These are phyloP conservation scores for Sesia apiformis DNA, from an alignment of 2,888 invertebrate species.

Conservation along the genomic window DNA sequence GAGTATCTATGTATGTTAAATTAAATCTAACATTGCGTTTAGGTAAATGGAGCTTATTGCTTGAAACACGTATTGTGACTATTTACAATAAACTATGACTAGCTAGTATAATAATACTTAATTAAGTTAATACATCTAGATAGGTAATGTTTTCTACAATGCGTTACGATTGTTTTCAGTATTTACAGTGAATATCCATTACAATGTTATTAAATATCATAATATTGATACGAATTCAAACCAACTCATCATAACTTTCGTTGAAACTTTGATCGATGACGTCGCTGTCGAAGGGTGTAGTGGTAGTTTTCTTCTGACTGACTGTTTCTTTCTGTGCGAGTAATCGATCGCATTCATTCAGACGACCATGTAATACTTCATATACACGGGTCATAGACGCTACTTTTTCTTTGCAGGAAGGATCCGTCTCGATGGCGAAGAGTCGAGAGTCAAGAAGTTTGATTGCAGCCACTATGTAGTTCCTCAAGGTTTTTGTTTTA, in stretches of 20 bases:
- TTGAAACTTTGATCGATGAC: conserved; percentile 53
- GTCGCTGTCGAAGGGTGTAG: conserved; percentile 41
- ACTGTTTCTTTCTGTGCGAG: conserved; percentile 46
- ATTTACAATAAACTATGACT: conserved; percentile 19
- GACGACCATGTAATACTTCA: conserved; percentile 53
- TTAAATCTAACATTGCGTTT: not conserved
- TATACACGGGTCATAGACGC: conserved; percentile 67
- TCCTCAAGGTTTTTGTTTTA: conserved; percentile 64
- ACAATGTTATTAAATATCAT: not conserved
- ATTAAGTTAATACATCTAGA: not conserved
- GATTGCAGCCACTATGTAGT: conserved; percentile 67
- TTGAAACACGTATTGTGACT: conserved; percentile 48
- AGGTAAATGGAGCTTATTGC: conserved; percentile 41
- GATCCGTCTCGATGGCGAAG: conserved; percentile 67
- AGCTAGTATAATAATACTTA: too few species aligned
- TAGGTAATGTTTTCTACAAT: not conserved
- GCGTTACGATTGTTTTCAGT: not conserved
- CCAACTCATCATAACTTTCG: conserved; percentile 49
- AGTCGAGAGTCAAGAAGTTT: conserved; percentile 64
- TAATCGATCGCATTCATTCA: conserved; percentile 61
- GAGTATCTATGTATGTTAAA: not conserved
- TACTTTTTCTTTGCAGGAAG: conserved; percentile 66
- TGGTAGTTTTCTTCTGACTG: conserved; percentile 30
- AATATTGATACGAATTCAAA: conserved; percentile 20
- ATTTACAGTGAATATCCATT: not conserved